These are phyloP conservation scores for Euplagia quadripunctaria DNA, from an alignment of 2,888 invertebrate species.

Conservation along the genomic window DNA sequence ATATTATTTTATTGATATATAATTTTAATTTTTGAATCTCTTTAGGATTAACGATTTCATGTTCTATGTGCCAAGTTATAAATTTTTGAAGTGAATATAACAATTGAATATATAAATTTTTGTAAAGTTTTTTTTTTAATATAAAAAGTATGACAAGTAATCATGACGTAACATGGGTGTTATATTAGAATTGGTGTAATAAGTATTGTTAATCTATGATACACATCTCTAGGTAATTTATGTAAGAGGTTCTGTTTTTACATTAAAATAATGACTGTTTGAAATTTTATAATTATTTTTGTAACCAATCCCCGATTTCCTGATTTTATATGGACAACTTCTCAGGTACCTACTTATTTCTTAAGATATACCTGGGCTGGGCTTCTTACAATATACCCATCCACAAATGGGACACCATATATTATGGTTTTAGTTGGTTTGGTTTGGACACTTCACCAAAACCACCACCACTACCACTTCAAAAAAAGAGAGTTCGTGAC, in stretches of 20 bases:
- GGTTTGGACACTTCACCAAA: too few species aligned
- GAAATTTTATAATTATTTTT: constrained; percentile 57
- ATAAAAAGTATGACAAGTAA: constrained; percentile 46
- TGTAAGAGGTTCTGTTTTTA: constrained; percentile 82
- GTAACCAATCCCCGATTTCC: neutral
- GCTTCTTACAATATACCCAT: too few species aligned
- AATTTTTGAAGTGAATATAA: constrained; percentile 53
- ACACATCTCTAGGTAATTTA: constrained; percentile 69
- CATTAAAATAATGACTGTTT: constrained; percentile 82
- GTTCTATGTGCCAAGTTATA: constrained; percentile 71
- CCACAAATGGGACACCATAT: too few species aligned
- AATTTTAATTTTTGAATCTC: constrained; percentile 52
- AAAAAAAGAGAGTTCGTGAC: too few species aligned
- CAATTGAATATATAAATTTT: constrained; percentile 50
- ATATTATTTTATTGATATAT: constrained; percentile 34
- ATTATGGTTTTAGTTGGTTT: too few species aligned
- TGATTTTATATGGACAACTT: neutral
- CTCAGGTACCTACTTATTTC: too few species aligned
- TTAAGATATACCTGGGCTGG: too few species aligned
- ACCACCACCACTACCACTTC: too few species aligned
- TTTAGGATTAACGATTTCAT: constrained; percentile 46
- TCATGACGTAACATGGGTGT: constrained; percentile 57
- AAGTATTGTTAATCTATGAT: constrained; percentile 77
- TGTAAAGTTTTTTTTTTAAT: constrained; percentile 48
- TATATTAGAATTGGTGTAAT: constrained; percentile 73